Evolutionary conservation across 2,888 invertebrate species (phyloP).

Genomic region (Norana najaformis): DNA sequence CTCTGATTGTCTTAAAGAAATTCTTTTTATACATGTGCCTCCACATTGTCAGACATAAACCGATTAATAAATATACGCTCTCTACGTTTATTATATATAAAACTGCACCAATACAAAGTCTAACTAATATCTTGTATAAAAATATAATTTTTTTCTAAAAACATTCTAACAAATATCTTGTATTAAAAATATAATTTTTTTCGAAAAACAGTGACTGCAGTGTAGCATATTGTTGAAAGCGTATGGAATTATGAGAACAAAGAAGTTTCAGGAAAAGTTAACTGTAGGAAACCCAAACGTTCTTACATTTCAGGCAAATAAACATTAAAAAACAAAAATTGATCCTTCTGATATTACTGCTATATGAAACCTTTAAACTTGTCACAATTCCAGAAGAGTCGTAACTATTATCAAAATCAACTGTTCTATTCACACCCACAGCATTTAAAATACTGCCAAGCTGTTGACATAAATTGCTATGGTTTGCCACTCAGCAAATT

Average conservation of each 20-base stretch:
- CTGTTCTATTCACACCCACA: neutral
- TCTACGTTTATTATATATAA: neutral
- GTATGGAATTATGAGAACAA: neutral
- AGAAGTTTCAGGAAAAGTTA: neutral
- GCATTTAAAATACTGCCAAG: too few species aligned
- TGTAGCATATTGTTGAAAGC: neutral
- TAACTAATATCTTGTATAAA: neutral
- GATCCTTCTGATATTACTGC: neutral
- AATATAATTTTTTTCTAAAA: too few species aligned
- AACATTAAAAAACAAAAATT: neutral
- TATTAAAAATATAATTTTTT: too few species aligned
- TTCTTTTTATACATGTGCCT: too few species aligned
- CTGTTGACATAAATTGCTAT: too few species aligned
- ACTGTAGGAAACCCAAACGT: neutral
- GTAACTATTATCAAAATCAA: neutral
- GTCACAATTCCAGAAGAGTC: too few species aligned
- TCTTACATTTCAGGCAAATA: too few species aligned
- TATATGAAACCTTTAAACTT: neutral
- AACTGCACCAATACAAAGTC: neutral
- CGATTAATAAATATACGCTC: too few species aligned
- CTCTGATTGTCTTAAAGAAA: too few species aligned
- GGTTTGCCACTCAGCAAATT: too few species aligned
- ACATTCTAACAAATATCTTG: too few species aligned
- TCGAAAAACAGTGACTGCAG: neutral
- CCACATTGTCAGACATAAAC: too few species aligned